Percentiles rank a stretch among this genome's conserved stretches.
These are phyloP conservation scores for Clarias magur DNA, from an alignment of 2,113 vertebrate genomes.

Conservation along the genomic window DNA sequence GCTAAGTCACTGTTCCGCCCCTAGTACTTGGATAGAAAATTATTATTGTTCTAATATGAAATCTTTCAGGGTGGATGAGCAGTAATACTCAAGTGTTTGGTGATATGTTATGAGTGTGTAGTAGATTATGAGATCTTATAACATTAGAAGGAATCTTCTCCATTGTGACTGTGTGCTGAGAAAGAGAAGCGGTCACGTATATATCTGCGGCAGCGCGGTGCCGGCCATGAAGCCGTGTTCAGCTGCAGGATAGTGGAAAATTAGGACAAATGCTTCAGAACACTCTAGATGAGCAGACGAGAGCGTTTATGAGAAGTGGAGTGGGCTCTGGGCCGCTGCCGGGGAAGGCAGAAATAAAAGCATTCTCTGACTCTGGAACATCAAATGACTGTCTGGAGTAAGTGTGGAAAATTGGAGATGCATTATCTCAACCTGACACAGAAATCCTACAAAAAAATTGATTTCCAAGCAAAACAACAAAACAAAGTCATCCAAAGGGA, in stretches of 20 bases:
- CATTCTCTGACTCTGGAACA: slow-evolving; percentile 5
- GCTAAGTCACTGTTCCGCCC: no score
- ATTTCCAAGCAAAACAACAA: background rate
- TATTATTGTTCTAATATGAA: background rate
- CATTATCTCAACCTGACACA: background rate
- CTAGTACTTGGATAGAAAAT: background rate
- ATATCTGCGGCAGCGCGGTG: slow-evolving; percentile 52
- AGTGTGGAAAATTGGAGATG: slow-evolving; percentile 2
- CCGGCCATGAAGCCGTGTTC: slow-evolving; percentile 55
- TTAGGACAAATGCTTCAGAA: slow-evolving; percentile 64
- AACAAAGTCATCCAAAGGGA: background rate
- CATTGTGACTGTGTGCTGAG: slow-evolving; percentile 37
- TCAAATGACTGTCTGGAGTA: background rate
- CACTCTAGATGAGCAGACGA: slow-evolving; percentile 57
- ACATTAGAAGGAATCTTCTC: background rate
- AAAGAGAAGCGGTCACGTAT: slow-evolving; percentile 53
- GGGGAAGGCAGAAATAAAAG: slow-evolving; percentile 53
- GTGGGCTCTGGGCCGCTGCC: slow-evolving; percentile 23
- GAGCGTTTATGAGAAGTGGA: slow-evolving; percentile 57
- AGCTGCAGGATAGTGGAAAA: slow-evolving; percentile 60
- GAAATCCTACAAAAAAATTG: background rate
- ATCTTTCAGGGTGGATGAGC: background rate
- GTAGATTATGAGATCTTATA: background rate
- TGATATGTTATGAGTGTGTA: background rate
- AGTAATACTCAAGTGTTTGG: background rate